A percentile compares a stretch with the other conserved stretches of the same genome.
phyloP scores from a whole-genome alignment of 2,888 invertebrate species.

The Amblyjoppa proteus region DNA sequence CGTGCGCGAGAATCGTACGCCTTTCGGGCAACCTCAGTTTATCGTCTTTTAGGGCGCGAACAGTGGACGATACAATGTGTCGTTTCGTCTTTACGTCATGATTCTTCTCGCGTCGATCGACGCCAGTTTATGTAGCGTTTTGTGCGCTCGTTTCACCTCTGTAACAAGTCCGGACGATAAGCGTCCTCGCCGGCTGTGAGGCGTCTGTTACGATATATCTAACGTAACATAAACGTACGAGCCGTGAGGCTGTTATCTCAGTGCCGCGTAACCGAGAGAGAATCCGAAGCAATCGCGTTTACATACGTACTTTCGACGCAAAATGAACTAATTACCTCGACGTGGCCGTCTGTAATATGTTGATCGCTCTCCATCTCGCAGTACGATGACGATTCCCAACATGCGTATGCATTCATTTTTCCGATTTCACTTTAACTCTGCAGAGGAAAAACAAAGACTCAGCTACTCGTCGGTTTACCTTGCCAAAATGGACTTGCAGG shows the following conservation, averaged over 20 bases:
- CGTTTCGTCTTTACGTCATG: not conserved
- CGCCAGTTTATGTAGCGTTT: not conserved
- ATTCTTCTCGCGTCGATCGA: not conserved
- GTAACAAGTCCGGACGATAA: not conserved
- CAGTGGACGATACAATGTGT: not conserved
- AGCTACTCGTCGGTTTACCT: not conserved
- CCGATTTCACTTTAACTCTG: not conserved
- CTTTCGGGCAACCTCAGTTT: not conserved
- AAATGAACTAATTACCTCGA: not conserved
- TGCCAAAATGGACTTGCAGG: not conserved
- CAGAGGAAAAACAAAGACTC: not conserved
- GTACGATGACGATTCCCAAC: not conserved
- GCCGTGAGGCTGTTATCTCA: not conserved
- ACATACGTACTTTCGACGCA: constrained; percentile 8
- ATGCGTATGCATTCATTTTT: not conserved
- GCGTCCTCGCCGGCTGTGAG: not conserved
- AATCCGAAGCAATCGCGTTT: not conserved
- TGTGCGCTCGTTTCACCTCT: not conserved
- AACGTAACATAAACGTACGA: not conserved
- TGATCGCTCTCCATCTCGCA: not conserved
- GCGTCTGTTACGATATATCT: not conserved
- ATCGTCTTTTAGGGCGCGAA: not conserved
- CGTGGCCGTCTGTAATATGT: not conserved
- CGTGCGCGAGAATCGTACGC: not conserved
- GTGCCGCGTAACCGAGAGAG: not conserved